Percentiles rank a stretch among this genome's conserved stretches.
Evolutionary conservation across 2,888 invertebrate genomes (phyloP).

Genomic region (Busseola fusca): DNA sequence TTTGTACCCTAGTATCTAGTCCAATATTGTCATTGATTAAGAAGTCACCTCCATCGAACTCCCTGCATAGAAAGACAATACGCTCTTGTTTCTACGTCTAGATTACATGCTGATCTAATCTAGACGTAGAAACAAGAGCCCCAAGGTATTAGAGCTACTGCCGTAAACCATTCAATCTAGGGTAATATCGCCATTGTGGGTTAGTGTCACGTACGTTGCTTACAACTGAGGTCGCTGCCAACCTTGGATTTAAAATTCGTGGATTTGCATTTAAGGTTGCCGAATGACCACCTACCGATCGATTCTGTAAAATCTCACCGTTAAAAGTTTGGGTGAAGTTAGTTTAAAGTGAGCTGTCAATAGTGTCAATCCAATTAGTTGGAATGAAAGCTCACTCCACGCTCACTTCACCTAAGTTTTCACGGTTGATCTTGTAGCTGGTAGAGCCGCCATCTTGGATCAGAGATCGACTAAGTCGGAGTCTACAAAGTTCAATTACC

Average conservation of each 20-base stretch:
- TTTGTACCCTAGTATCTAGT: background rate
- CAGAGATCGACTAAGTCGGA: background rate
- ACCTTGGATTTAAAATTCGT: slow-evolving; percentile 46
- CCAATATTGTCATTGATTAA: background rate
- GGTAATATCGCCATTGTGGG: slow-evolving; percentile 56
- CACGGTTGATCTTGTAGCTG: background rate
- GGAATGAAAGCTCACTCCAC: too few species aligned
- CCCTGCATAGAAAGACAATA: background rate
- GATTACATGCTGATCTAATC: too few species aligned
- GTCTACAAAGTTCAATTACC: background rate
- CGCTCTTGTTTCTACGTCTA: slow-evolving; percentile 8
- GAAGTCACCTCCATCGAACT: background rate
- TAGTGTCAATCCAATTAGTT: too few species aligned
- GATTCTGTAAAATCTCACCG: too few species aligned
- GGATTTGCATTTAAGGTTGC: slow-evolving; percentile 40
- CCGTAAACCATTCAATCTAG: slow-evolving; percentile 48
- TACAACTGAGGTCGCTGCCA: slow-evolving; percentile 25
- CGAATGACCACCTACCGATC: background rate
- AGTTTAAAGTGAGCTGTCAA: too few species aligned
- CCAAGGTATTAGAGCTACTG: slow-evolving; percentile 11
- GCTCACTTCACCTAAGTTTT: too few species aligned
- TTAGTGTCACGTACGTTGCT: slow-evolving; percentile 49
- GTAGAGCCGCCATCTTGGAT: background rate
- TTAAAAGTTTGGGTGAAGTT: too few species aligned
- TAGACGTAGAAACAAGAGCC: too few species aligned